A percentile compares a stretch with the other conserved stretches of the same genome.
These are phyloP conservation scores for Musca domestica DNA, from an alignment of 1,140 invertebrate species.

Conservation along the genomic window DNA sequence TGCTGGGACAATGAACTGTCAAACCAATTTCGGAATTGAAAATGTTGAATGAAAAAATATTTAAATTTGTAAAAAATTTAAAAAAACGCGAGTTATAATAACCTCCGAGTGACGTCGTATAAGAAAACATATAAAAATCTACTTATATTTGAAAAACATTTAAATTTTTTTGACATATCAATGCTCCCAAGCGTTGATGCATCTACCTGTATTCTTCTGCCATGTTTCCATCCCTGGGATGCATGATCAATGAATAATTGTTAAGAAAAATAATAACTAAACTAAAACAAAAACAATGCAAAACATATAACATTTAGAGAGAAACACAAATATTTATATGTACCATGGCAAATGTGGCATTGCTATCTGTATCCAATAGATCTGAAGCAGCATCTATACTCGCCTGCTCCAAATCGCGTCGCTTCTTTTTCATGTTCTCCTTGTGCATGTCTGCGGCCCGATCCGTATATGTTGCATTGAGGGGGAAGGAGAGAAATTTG, in stretches of 20 bases:
- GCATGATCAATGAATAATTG: not conserved
- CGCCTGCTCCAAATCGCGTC: conserved; percentile 79
- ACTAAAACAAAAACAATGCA: conserved; percentile 14
- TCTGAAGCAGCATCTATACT: conserved; percentile 80
- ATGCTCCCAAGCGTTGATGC: not conserved
- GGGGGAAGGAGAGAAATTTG: conserved; percentile 42
- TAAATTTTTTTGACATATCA: not conserved
- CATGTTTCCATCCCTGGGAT: not conserved
- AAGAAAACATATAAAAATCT: no score
- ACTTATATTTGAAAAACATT: no score
- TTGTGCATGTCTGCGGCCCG: conserved; percentile 66
- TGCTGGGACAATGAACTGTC: no score
- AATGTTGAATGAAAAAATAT: no score
- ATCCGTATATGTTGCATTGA: conserved; percentile 53
- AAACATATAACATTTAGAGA: not conserved
- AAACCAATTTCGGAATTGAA: no score
- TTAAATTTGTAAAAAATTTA: no score
- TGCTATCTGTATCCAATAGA: conserved; percentile 76
- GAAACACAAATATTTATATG: conserved; percentile 24
- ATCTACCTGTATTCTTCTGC: no score
- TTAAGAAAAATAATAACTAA: conserved; percentile 3
- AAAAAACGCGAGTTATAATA: no score
- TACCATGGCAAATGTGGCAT: conserved; percentile 85
- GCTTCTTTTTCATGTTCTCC: conserved; percentile 87
- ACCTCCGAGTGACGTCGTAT: no score